These are phyloP conservation scores for Spialia ferax DNA, from an alignment of 2,888 invertebrate species.

Conservation along the genomic window DNA sequence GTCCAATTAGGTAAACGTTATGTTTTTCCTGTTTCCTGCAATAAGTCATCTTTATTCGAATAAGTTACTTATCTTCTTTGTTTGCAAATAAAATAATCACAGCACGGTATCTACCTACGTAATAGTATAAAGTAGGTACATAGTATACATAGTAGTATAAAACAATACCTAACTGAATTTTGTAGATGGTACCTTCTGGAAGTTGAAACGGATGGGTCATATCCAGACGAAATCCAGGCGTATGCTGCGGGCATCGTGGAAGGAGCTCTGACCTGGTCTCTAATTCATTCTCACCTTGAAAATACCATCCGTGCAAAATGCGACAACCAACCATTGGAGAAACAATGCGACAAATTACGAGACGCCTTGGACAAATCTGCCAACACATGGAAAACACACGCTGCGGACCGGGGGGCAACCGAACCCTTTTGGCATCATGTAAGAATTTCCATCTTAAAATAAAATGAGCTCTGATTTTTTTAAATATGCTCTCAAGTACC, in stretches of 20 bases:
- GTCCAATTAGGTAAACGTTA: background rate
- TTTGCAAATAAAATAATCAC: background rate
- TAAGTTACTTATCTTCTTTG: background rate
- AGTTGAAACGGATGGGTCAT: conserved; percentile 91
- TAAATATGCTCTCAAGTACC: too few species aligned
- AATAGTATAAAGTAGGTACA: too few species aligned
- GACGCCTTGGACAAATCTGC: conserved; percentile 89
- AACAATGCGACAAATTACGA: conserved; percentile 89
- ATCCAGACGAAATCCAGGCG: conserved; percentile 93
- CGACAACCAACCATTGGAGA: conserved; percentile 73
- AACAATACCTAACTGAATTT: too few species aligned
- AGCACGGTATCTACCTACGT: background rate
- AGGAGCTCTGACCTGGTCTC: conserved; percentile 92
- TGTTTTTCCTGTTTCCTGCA: conserved; percentile 10
- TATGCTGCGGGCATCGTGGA: conserved; percentile 95
- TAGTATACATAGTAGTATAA: too few species aligned
- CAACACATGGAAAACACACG: conserved; percentile 87
- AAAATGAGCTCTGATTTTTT: too few species aligned
- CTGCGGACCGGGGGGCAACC: conserved; percentile 69
- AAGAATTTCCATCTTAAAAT: too few species aligned
- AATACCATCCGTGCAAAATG: conserved; percentile 88
- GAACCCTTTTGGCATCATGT: conserved; percentile 95
- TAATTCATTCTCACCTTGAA: conserved; percentile 92
- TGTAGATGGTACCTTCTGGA: conserved; percentile 93
- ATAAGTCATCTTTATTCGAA: background rate